phyloP scores from a whole-genome alignment of 2,113 vertebrate genomes.

The Megalops atlanticus region DNA sequence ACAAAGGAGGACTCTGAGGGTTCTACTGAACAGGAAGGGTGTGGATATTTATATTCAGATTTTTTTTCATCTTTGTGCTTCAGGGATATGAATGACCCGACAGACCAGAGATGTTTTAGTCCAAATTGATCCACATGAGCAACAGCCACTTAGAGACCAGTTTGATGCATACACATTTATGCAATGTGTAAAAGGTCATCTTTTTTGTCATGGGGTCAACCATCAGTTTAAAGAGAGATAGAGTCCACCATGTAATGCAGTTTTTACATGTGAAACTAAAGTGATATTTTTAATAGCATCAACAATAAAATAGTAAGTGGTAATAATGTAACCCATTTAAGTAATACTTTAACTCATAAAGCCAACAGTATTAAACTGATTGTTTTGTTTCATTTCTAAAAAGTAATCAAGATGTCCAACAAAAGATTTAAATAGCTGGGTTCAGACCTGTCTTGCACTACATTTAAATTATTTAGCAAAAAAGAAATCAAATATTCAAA shows the following conservation, averaged over 20 bases:
- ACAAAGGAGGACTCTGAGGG: not conserved
- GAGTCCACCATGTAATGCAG: not conserved
- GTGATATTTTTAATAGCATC: too few species aligned
- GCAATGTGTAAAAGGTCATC: not conserved
- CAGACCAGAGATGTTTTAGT: not conserved
- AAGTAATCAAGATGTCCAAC: not conserved
- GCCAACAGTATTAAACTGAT: not conserved
- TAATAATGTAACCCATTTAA: not conserved
- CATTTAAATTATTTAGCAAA: not conserved
- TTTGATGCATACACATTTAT: not conserved
- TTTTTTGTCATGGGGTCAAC: not conserved
- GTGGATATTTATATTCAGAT: not conserved
- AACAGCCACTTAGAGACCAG: not conserved
- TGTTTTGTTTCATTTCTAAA: not conserved
- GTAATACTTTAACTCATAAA: not conserved
- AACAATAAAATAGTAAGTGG: not conserved
- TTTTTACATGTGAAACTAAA: not conserved
- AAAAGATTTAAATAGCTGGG: too few species aligned
- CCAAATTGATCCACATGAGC: slow-evolving; percentile 8
- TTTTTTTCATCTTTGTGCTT: slow-evolving; percentile 13
- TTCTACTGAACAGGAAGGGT: not conserved
- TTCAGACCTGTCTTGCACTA: too few species aligned
- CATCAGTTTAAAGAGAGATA: not conserved
- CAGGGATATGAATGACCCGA: slow-evolving; percentile 12
- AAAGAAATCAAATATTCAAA: not conserved